Evolutionary conservation across 2,797 vertebrate genomes (phyloP).

Genomic region (Huso huso): DNA sequence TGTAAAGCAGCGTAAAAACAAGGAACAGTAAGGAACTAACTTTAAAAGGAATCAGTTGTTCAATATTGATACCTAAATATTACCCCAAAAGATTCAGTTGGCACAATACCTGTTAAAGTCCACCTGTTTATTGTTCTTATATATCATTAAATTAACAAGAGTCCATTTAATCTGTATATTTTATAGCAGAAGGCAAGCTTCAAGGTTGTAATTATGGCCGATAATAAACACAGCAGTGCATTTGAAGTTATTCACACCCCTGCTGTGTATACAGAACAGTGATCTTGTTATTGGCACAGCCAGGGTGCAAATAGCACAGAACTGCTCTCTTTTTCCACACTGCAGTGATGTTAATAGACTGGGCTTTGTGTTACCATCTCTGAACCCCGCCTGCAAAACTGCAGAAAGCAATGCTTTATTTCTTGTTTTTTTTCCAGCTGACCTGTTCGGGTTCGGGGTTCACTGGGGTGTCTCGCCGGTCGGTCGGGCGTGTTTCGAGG

Average conservation of each 20-base stretch:
- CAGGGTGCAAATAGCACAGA: no score
- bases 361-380: no score
- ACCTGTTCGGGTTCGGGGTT: neutral
- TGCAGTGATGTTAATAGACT: no score
- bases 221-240: neutral
- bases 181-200: no score
- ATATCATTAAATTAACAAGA: neutral
- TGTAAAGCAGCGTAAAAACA: neutral
- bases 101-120: neutral
- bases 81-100: neutral
- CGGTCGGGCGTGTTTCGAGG: slow-evolving; percentile 17
- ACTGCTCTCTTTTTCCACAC: no score
- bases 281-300: no score
- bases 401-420: neutral
- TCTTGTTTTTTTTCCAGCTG: neutral
- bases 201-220: neutral
- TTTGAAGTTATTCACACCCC: neutral
- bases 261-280: neutral
- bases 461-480: neutral
- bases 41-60: neutral
- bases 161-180: no score
- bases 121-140: neutral
- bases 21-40: neutral
- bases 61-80: neutral
- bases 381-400: no score